Conservation (phyloP, 2,797 vertebrate species). For the Myoxocephalus aenaeus region DNA sequence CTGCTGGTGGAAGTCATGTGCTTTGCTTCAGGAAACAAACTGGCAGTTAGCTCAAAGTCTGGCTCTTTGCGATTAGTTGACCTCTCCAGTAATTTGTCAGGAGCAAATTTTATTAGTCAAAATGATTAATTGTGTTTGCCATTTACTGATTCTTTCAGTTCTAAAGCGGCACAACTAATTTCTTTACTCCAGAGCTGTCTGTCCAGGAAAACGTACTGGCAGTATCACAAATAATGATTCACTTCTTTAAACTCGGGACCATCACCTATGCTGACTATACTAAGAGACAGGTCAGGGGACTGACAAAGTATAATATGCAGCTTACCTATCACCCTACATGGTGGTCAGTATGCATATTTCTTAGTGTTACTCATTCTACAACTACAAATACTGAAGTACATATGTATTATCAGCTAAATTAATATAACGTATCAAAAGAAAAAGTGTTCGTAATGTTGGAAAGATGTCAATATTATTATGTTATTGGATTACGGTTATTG, state of each 20-base stretch:
- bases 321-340: too few species aligned
- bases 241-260: conserved; percentile 39
- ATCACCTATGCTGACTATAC: conserved; percentile 15
- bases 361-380: neutral
- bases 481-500: neutral
- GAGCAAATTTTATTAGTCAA: neutral
- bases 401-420: neutral
- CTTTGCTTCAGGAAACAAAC: conserved; percentile 12
- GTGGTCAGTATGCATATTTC: neutral
- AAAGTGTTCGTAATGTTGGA: neutral
- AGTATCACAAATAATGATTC: conserved; percentile 44
- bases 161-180: conserved; percentile 21
- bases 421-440: neutral
- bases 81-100: conserved; percentile 35
- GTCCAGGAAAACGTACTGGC: conserved; percentile 25
- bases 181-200: conserved; percentile 32
- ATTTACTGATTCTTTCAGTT: conserved; percentile 44
- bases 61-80: conserved; percentile 19
- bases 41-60: conserved; percentile 25
- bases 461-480: neutral
- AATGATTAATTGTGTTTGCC: conserved; percentile 54
- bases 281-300: conserved; percentile 9
- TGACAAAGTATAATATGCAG: neutral
- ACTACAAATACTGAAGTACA: neutral
- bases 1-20: neutral